Evolutionary conservation across 64 coral and sea anemone genomes (phyloP).

Genomic region (Hydrozoanthus tunicans): DNA sequence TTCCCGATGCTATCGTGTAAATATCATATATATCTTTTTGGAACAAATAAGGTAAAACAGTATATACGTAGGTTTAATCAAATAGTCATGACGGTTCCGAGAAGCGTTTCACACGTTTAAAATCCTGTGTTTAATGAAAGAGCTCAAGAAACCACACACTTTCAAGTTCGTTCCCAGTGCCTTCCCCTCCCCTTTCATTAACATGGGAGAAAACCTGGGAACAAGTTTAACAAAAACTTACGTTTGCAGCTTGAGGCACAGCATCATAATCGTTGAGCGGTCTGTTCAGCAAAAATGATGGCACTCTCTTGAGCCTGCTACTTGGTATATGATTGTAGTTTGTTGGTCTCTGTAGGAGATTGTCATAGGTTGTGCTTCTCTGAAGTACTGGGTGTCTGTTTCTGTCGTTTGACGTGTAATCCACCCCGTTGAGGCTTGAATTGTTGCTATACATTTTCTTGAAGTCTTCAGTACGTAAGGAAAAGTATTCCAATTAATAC

Average conservation of each 20-base stretch:
- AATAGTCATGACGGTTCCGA: too few species aligned
- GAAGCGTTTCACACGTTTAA: neutral
- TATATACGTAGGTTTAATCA: too few species aligned
- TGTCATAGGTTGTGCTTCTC: neutral
- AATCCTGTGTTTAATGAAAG: neutral
- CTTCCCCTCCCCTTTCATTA: too few species aligned
- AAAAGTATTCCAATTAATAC: too few species aligned
- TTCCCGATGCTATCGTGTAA: too few species aligned
- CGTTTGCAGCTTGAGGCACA: slow-evolving; percentile 5
- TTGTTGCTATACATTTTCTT: slow-evolving; percentile 30
- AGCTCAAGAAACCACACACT: neutral
- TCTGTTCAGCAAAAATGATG: slow-evolving; percentile 12
- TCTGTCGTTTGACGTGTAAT: slow-evolving; percentile 9
- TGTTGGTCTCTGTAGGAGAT: neutral
- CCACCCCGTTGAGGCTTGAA: neutral
- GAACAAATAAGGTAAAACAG: too few species aligned
- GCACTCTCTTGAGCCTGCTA: neutral
- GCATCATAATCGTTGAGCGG: slow-evolving; percentile 21
- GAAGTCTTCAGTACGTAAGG: neutral
- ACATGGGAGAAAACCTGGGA: too few species aligned
- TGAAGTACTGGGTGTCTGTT: neutral
- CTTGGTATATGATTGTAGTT: neutral
- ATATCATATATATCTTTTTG: too few species aligned
- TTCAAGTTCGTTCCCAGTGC: neutral
- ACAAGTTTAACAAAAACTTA: neutral